Evolutionary conservation across 30 jellyfish, hydroid and myxozoan genomes (phyloP).

Genomic region (Aurelia sp.): DNA sequence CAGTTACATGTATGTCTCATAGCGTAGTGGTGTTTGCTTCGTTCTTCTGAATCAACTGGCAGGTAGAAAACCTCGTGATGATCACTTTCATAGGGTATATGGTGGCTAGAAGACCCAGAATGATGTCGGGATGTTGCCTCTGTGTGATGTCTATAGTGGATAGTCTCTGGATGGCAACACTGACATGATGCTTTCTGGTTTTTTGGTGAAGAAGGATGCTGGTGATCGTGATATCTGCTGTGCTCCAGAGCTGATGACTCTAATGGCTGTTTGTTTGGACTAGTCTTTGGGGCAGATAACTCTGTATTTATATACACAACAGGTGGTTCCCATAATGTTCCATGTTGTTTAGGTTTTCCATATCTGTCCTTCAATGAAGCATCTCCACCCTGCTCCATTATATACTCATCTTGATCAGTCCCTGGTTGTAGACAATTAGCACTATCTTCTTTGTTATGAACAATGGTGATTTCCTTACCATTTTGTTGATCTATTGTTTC

Average conservation of each 20-base stretch:
- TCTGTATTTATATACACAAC: slow-evolving; percentile 68
- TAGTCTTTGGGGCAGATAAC: slow-evolving; percentile 30
- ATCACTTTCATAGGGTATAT: slow-evolving; percentile 43
- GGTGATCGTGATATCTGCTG: slow-evolving; percentile 45
- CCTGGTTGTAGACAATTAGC: slow-evolving; percentile 16
- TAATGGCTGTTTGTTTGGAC: slow-evolving; percentile 31
- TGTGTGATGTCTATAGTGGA: slow-evolving; percentile 35
- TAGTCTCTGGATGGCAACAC: slow-evolving; percentile 67
- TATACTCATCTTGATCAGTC: slow-evolving; percentile 39
- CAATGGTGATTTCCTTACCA: slow-evolving; percentile 26
- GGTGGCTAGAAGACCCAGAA: slow-evolving; percentile 41
- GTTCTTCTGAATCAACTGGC: slow-evolving; percentile 56
- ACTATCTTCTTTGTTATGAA: slow-evolving; percentile 14
- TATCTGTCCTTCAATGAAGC: slow-evolving; percentile 37
- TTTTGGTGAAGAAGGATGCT: slow-evolving; percentile 59
- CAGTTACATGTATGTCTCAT: slow-evolving; percentile 58
- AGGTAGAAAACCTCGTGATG: slow-evolving; percentile 68
- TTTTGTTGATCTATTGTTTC: slow-evolving; percentile 32
- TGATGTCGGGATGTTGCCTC: slow-evolving; percentile 41
- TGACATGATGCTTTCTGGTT: slow-evolving; percentile 47
- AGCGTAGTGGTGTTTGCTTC: slow-evolving; percentile 59
- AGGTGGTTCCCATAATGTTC: slow-evolving; percentile 88
- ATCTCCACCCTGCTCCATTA: slow-evolving; percentile 38
- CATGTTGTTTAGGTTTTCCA: slow-evolving; percentile 80
- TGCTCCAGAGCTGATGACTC: slow-evolving; percentile 32